phyloP scores from a whole-genome alignment of 1,140 invertebrate genomes.

The Arion vulgaris region DNA sequence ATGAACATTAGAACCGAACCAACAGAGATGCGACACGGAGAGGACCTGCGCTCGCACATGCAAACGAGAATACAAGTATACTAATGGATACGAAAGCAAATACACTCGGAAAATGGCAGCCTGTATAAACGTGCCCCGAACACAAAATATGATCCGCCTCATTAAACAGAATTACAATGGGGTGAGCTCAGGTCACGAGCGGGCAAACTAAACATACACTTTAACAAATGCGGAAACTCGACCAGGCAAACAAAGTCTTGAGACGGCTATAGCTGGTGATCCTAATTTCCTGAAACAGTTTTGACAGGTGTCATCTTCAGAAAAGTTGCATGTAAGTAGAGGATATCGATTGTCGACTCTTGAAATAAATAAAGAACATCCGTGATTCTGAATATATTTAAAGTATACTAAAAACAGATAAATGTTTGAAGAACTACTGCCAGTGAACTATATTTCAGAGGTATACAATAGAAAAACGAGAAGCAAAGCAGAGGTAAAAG shows the following conservation, averaged over 20 bases:
- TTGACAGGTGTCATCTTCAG: neutral
- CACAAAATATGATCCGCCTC: neutral
- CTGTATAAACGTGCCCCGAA: conserved; percentile 1
- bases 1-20: neutral
- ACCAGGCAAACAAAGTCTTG: neutral
- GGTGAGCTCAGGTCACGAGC: neutral
- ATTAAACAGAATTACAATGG: conserved; percentile 17
- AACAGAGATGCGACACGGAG: neutral
- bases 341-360: neutral
- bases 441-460: too few relatives aligned
- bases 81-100: neutral
- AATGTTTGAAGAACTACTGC: too few relatives aligned
- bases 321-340: neutral
- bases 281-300: neutral
- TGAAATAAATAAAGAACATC: neutral
- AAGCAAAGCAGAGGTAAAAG: too few relatives aligned
- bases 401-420: too few relatives aligned
- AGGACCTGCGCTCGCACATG: neutral
- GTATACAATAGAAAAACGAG: too few relatives aligned
- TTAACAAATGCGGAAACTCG: neutral
- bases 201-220: neutral
- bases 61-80: conserved; percentile 4
- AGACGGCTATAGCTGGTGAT: neutral
- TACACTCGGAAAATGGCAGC: neutral
- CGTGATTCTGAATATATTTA: neutral